Conservation (phyloP, 2,797 vertebrate species). For the Pristis pectinata region DNA sequence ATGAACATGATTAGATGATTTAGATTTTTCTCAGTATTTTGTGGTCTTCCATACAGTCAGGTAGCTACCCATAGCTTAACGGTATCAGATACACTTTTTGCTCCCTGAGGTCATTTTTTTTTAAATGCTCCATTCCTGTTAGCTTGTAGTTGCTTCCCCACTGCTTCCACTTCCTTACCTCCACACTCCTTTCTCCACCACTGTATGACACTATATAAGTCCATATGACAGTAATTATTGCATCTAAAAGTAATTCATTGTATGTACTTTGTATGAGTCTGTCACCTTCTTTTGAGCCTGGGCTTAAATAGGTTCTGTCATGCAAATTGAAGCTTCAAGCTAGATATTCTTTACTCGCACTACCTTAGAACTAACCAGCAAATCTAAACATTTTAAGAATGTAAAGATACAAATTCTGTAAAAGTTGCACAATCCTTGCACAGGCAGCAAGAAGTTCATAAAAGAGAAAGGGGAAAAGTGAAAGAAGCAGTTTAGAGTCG, state of each 20-base stretch:
- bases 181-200: background rate
- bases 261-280: background rate
- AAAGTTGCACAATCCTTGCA: background rate
- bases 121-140: background rate
- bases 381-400: background rate
- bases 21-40: background rate
- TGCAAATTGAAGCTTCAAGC: background rate
- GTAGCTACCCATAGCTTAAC: background rate
- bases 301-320: background rate
- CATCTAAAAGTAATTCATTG: background rate
- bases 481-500: background rate
- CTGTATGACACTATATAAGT: background rate
- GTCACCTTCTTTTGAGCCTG: background rate
- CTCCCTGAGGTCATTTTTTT: background rate
- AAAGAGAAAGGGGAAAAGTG: background rate
- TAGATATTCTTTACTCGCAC: background rate
- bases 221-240: background rate
- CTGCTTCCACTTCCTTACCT: background rate
- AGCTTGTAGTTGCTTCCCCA: background rate
- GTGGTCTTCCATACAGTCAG: background rate
- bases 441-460: background rate
- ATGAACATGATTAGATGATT: background rate
- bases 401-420: background rate
- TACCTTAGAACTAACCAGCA: background rate
- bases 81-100: background rate